Percentiles rank a stretch among this genome's conserved stretches.
Evolutionary conservation across 2,888 invertebrate genomes (phyloP).

Genomic region (Spatulosminthurus flaviceps): DNA sequence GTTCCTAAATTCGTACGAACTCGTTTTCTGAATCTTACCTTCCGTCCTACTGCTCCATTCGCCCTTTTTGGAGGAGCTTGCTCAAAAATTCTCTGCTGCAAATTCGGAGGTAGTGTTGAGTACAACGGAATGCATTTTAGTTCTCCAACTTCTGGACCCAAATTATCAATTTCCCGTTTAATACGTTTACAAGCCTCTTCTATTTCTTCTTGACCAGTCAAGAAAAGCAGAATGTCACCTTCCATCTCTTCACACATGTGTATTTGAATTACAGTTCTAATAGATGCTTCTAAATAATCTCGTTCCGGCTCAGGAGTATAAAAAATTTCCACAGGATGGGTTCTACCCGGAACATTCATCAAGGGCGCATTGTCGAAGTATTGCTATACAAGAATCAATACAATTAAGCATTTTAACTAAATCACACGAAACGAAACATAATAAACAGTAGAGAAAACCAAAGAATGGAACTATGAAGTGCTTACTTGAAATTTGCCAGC

Average conservation of each 20-base stretch:
- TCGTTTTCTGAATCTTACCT: slow-evolving; percentile 69
- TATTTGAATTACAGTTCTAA: slow-evolving; percentile 95
- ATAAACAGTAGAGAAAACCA: background rate
- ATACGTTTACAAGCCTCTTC: slow-evolving; percentile 99
- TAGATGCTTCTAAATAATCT: slow-evolving; percentile 98
- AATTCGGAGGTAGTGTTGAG: slow-evolving; percentile 95
- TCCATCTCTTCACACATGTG: slow-evolving; percentile 94
- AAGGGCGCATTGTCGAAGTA: slow-evolving; percentile 99
- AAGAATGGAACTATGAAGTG: background rate
- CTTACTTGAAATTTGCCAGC: slow-evolving; percentile 93
- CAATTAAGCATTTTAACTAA: slow-evolving; percentile 4
- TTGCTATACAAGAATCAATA: slow-evolving; percentile 70
- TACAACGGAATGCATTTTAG: slow-evolving; percentile 98
- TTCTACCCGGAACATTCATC: slow-evolving; percentile 97
- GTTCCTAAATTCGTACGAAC: no score
- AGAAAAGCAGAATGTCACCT: slow-evolving; percentile 91
- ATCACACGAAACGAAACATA: background rate
- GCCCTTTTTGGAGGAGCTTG: slow-evolving; percentile 86
- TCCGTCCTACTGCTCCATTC: slow-evolving; percentile 89
- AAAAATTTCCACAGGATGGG: slow-evolving; percentile 96
- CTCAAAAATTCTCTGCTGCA: slow-evolving; percentile 97
- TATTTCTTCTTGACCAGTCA: slow-evolving; percentile 89
- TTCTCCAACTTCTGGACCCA: slow-evolving; percentile 97
- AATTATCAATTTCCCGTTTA: slow-evolving; percentile 92
- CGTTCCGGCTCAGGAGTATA: slow-evolving; percentile 98